Conservation (phyloP, 2,113 vertebrate genomes). For the Canis aureus region DNA sequence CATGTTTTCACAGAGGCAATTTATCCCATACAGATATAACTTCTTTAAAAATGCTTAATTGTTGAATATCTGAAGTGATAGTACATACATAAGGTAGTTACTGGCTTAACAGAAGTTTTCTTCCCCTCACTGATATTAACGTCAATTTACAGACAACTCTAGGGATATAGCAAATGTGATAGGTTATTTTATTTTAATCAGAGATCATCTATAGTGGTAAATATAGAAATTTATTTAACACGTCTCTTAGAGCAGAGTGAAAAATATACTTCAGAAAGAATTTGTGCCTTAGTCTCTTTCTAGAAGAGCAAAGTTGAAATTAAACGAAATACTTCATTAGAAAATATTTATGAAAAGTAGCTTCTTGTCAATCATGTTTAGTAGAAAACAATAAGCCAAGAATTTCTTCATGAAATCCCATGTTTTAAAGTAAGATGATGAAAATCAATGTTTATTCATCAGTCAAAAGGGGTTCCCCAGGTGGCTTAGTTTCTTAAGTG, state of each 20-base stretch:
- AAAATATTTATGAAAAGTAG: background rate
- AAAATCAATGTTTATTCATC: background rate
- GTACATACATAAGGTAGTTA: background rate
- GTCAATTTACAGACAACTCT: background rate
- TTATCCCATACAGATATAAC: background rate
- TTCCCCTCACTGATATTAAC: background rate
- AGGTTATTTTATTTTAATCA: background rate
- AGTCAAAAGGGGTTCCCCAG: background rate
- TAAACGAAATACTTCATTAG: background rate
- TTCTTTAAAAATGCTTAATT: background rate
- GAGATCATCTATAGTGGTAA: background rate
- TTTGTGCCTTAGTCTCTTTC: background rate
- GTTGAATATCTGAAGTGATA: background rate
- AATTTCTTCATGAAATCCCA: background rate
- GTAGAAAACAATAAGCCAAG: background rate
- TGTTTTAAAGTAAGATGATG: background rate
- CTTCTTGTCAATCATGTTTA: background rate
- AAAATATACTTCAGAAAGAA: background rate
- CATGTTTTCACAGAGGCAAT: constrained; percentile 7
- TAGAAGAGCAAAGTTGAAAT: background rate
- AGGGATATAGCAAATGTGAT: background rate
- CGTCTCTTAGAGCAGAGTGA: background rate
- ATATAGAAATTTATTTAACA: background rate
- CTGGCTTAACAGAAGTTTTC: background rate
- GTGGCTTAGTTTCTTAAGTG: no score